These are phyloP conservation scores for Xiphorhynchus elegans DNA, from an alignment of 2,113 vertebrate species.

Conservation along the genomic window DNA sequence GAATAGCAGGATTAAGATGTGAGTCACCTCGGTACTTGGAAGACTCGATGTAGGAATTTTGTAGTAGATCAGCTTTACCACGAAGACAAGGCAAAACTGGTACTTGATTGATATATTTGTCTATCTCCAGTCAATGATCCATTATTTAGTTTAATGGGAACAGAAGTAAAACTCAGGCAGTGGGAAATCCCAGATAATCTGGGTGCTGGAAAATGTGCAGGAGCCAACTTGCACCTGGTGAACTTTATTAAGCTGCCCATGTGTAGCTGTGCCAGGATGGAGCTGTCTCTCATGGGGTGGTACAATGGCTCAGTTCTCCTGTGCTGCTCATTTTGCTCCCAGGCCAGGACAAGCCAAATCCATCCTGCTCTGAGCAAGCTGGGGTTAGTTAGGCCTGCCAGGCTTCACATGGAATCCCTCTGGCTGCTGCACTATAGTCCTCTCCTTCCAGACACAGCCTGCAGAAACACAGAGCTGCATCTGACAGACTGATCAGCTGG, in stretches of 20 bases:
- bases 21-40: neutral
- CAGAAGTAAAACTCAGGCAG: neutral
- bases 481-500: neutral
- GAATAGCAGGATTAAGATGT: neutral
- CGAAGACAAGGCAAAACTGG: neutral
- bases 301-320: neutral
- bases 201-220: neutral
- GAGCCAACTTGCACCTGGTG: neutral
- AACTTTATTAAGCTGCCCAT: neutral
- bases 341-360: neutral
- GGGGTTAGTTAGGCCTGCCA: neutral
- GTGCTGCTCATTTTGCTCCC: neutral
- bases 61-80: neutral
- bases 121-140: neutral
- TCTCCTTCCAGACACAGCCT: neutral
- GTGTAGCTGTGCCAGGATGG: neutral
- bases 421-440: accelerated
- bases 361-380: neutral
- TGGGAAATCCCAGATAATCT: neutral
- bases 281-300: neutral
- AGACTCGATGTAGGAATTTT: neutral
- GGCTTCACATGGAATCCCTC: neutral
- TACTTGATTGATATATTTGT: neutral
- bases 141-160: neutral
- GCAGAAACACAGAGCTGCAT: neutral